A percentile compares a stretch with the other conserved stretches of the same genome.
Evolutionary conservation across 2,797 vertebrate genomes (phyloP).

Genomic region (Scarus forsteni): DNA sequence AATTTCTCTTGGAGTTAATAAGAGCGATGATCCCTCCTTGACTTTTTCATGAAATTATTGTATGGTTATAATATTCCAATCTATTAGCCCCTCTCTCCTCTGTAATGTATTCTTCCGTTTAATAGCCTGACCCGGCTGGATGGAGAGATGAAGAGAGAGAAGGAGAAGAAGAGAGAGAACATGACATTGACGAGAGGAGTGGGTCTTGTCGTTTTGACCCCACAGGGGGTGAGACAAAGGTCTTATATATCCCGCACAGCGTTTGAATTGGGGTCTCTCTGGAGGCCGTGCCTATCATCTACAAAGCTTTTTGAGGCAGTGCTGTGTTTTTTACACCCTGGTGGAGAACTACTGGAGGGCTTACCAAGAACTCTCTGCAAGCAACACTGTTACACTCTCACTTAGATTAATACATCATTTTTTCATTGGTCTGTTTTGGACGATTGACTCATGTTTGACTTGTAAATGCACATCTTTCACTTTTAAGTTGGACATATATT

Average conservation of each 20-base stretch:
- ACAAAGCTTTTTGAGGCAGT: conserved; percentile 33
- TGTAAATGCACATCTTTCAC: no score
- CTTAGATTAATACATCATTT: background rate
- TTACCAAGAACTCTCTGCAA: background rate
- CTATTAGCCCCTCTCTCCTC: conserved; percentile 91
- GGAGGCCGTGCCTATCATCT: conserved; percentile 74
- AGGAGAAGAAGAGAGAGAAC: conserved; percentile 42
- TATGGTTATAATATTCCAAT: conserved; percentile 99
- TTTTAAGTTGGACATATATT: no score
- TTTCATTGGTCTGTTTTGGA: background rate
- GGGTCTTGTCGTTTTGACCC: conserved; percentile 80
- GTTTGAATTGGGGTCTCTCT: conserved; percentile 76
- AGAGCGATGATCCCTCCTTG: conserved; percentile 98
- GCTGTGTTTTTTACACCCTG: conserved; percentile 22
- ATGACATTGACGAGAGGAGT: conserved; percentile 78
- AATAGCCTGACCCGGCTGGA: conserved; percentile 90
- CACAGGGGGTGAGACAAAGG: conserved; percentile 77
- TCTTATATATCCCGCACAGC: conserved; percentile 69
- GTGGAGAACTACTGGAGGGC: conserved; percentile 1
- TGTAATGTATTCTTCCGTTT: conserved; percentile 98
- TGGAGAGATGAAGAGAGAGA: conserved; percentile 58
- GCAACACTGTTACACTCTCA: background rate
- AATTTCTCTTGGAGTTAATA: conserved; percentile 99
- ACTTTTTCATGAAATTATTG: conserved; percentile 99
- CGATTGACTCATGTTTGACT: no score